A percentile compares a stretch with the other conserved stretches of the same genome.
Conservation (phyloP, 2,113 vertebrate species). For the Tupaia tana region DNA sequence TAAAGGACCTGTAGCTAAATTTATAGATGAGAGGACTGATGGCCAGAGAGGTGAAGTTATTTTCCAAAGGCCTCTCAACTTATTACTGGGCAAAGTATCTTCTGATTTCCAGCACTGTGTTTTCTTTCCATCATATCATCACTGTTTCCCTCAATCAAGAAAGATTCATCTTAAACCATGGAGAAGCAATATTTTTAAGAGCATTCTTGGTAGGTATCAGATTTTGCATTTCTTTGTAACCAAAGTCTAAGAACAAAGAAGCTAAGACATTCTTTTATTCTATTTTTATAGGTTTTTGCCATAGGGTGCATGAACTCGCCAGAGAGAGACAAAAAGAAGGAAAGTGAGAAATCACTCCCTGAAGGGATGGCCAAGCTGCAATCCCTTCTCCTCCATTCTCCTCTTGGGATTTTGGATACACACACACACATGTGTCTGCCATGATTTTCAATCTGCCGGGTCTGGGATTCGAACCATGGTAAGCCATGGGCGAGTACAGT, state of each 20-base stretch:
- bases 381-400: too few relatives aligned
- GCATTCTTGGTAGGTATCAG: neutral
- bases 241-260: neutral
- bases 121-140: neutral
- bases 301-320: too few relatives aligned
- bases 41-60: neutral
- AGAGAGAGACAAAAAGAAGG: too few relatives aligned
- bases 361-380: too few relatives aligned
- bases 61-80: conserved; percentile 30
- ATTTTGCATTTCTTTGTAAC: neutral
- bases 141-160: conserved; percentile 17
- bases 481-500: too few relatives aligned
- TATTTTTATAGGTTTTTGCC: too few relatives aligned
- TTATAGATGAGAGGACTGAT: neutral
- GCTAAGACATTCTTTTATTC: neutral
- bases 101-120: neutral
- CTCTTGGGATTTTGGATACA: too few relatives aligned
- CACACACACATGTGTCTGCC: too few relatives aligned
- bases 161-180: neutral
- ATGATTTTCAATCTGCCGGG: too few relatives aligned
- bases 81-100: neutral
- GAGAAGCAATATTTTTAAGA: neutral
- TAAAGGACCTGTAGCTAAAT: neutral
- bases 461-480: too few relatives aligned
- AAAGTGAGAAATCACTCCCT: too few relatives aligned